Percentiles rank a stretch among this genome's conserved stretches.
Evolutionary conservation across 2,797 vertebrate species (phyloP).

Genomic region (Gobionotothen gibberifrons): DNA sequence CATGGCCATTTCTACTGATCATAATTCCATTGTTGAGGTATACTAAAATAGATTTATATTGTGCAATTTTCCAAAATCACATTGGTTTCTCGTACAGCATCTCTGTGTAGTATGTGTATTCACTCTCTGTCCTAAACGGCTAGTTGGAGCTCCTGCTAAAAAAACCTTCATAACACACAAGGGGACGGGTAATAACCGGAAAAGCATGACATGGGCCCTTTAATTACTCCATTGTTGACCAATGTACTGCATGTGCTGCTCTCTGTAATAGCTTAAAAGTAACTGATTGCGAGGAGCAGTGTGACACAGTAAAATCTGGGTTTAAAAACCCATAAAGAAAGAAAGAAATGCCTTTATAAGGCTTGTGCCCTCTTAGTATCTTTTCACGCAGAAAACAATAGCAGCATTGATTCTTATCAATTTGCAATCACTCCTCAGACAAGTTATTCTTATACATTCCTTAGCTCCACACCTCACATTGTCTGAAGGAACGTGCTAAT

Average conservation of each 20-base stretch:
- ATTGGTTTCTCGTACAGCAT: no score
- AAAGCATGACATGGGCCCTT: no score
- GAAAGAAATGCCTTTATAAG: conserved; percentile 48
- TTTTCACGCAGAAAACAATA: conserved; percentile 47
- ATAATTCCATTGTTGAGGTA: no score
- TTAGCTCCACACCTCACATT: conserved; percentile 5
- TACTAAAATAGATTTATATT: no score
- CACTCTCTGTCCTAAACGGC: no score
- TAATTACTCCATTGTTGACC: not conserved
- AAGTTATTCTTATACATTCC: conserved; percentile 7
- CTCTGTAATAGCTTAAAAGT: not conserved
- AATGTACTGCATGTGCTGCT: not conserved
- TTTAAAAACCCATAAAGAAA: conserved; percentile 48
- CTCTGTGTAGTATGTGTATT: no score
- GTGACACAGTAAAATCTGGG: conserved; percentile 40
- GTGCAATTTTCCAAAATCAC: no score
- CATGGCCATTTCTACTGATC: no score
- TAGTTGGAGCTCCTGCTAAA: no score
- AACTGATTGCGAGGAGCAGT: not conserved
- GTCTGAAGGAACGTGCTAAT: conserved; percentile 24
- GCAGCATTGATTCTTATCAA: conserved; percentile 60
- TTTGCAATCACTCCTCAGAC: not conserved
- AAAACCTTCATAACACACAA: no score
- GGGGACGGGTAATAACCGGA: no score
- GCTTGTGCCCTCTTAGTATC: conserved; percentile 24